phyloP scores from a whole-genome alignment of 1,140 invertebrate species.

The Sitobion miscanthi region DNA sequence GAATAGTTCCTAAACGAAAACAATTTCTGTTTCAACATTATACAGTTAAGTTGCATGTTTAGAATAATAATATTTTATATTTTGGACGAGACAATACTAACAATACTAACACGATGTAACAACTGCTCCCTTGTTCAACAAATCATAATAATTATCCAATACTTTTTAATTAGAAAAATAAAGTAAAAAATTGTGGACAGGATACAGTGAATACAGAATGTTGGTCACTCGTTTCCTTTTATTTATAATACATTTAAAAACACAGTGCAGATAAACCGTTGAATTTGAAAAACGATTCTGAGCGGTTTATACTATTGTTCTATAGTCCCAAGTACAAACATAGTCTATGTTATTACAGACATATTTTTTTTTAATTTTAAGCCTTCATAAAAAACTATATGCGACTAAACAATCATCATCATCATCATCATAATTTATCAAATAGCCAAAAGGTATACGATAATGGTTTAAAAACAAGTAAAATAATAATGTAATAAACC shows the following conservation, averaged over 20 bases:
- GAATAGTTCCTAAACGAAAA: conserved; percentile 2
- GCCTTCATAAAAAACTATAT: too few relatives aligned
- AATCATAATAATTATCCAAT: background rate
- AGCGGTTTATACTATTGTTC: background rate
- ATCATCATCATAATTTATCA: background rate
- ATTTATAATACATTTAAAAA: background rate
- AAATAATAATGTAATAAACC: background rate
- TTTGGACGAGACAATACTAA: background rate
- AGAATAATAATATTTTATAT: background rate
- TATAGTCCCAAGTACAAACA: background rate
- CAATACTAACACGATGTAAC: background rate
- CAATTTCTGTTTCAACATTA: background rate
- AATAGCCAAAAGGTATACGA: background rate
- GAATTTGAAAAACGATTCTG: background rate
- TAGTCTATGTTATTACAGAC: background rate
- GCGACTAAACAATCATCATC: too few relatives aligned
- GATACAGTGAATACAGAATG: background rate
- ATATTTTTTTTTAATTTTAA: background rate
- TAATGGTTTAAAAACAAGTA: background rate
- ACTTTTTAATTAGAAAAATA: background rate
- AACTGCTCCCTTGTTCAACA: background rate
- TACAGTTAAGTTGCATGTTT: background rate
- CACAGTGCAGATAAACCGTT: background rate
- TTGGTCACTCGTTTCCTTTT: background rate
- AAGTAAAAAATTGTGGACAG: background rate